Evolutionary conservation across 2,888 invertebrate species (phyloP), one percentile per base, ranked within the genome.

Genomic region (Drosophila paracracens): DNA sequence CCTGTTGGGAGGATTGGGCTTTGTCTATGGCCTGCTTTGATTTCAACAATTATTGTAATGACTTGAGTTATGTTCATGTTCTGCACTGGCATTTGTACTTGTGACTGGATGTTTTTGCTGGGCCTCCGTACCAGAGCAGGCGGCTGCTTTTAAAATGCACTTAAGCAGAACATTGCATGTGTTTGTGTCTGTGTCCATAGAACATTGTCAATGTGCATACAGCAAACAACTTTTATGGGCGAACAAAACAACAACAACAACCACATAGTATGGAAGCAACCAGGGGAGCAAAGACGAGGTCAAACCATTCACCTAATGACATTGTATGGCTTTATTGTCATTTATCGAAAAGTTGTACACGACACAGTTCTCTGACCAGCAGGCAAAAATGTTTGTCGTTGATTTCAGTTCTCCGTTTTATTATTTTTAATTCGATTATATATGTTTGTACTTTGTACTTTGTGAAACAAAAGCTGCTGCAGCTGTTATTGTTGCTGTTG

Each of bases 281-380:
- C 54, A 71, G 53, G 36, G 36, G 36, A 7, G 18, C 11, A 27
- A 5, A 11, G 27, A 8, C 4, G 74, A 66, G 73, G 73, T 69
- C 67, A 70, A 83, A 70, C 74, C 86, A 87, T 86, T 81, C 83
- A 83, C 84, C 83, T 86, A 87, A 87, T 87, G 81, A 83, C 91
- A 81, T 86, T 87, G 89, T 89, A 77, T 68, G 89, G 84, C 73
- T 87, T 83, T 90, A 83, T 83, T 90, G 84, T 87, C 90, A 87
- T 90, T 83, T 90, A 89, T 86, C 82, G 90, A 79, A 83, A 88
- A 88, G 68, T 88, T 88, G 67, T 71, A 74, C 78, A 73, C 31
- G 53, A 79, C 62, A 70, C 69, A 58, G 53, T 51, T 43, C 43
- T 43, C 54, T 56, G 59, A 48, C 67, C 74, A 68, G 78, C 68